Percentiles rank a stretch among this genome's conserved stretches.
Evolutionary conservation across 2,113 vertebrate genomes (phyloP).

Genomic region (Heliornis fulica): DNA sequence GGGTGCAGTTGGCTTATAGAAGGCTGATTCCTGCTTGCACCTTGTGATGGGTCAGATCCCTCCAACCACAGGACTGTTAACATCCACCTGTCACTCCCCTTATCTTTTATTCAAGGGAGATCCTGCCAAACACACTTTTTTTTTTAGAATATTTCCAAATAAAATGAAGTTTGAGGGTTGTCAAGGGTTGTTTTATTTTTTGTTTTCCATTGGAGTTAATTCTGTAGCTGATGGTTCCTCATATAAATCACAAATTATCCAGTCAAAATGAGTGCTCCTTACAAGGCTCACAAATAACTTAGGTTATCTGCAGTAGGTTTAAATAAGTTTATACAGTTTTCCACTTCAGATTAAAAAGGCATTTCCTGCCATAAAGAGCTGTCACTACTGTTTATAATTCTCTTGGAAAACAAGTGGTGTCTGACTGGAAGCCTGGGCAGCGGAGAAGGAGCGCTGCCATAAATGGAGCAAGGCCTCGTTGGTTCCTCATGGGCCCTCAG

Average conservation of each 20-base stretch:
- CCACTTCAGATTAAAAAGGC: slow-evolving; percentile 37
- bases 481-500: background rate
- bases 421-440: background rate
- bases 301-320: background rate
- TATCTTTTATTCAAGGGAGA: background rate
- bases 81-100: background rate
- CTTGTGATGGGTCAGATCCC: background rate
- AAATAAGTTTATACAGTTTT: background rate
- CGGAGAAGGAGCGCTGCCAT: rapidly evolving
- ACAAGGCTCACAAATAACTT: background rate
- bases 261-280: background rate
- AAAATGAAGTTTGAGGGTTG: background rate
- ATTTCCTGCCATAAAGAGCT: slow-evolving; percentile 36
- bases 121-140: background rate
- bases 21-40: background rate
- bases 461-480: background rate
- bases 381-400: background rate
- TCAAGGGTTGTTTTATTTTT: background rate
- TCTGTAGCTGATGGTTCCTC: background rate
- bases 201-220: background rate
- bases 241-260: background rate
- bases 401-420: background rate
- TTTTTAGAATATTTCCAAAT: background rate
- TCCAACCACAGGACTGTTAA: background rate
- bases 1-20: background rate